A percentile compares a stretch with the other conserved stretches of the same genome.
Conservation (phyloP, 1,140 invertebrate genomes). For the Amphibalanus amphitrite region DNA sequence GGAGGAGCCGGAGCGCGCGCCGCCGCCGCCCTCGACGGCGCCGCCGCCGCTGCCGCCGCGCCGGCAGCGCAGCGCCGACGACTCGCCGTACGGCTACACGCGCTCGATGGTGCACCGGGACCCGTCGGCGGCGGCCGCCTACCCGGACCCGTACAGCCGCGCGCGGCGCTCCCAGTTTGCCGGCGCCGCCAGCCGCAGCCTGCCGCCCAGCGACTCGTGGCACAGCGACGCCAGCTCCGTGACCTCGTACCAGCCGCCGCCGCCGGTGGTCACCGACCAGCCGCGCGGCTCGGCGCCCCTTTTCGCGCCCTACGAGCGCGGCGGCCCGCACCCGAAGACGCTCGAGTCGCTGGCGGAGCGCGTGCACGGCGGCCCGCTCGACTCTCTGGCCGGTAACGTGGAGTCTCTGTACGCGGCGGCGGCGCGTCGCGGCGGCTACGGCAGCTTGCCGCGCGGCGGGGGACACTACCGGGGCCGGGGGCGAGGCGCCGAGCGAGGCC, state of each 20-base stretch:
- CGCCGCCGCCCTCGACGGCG: conserved; percentile 16
- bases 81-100: conserved; percentile 17
- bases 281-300: conserved; percentile 27
- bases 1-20: conserved; percentile 35
- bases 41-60: conserved; percentile 18
- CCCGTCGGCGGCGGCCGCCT: conserved; percentile 10
- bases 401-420: conserved; percentile 48
- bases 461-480: conserved; percentile 28
- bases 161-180: conserved; percentile 20
- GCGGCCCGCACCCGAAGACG: conserved; percentile 7
- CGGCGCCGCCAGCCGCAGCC: no score
- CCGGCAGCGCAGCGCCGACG: conserved; percentile 15
- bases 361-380: conserved; percentile 27
- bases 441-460: conserved; percentile 16
- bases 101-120: conserved; percentile 3
- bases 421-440: conserved; percentile 14
- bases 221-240: no score
- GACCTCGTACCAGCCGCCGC: conserved; percentile 45
- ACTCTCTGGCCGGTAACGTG: no score
- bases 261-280: conserved; percentile 71
- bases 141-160: not conserved
- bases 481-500: conserved; percentile 22
- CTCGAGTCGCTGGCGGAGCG: conserved; percentile 45
- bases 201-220: no score
- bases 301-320: conserved; percentile 14